These are phyloP conservation scores for Orycteropus afer DNA, from an alignment of 2,113 vertebrate species.

Conservation along the genomic window DNA sequence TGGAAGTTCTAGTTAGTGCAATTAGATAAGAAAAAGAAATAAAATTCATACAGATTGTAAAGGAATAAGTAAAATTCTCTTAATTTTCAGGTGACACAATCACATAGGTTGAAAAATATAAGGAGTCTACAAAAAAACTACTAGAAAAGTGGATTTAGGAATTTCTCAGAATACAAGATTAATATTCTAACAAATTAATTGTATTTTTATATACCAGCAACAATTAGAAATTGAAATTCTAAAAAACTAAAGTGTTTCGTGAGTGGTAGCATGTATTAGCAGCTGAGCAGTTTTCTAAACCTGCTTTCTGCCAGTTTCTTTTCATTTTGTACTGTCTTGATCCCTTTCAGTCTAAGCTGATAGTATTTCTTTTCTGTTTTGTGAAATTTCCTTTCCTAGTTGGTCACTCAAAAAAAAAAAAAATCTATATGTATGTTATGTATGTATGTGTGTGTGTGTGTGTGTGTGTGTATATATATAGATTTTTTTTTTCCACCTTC, in stretches of 20 bases:
- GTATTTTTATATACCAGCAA: background rate
- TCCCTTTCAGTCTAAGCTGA: background rate
- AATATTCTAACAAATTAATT: background rate
- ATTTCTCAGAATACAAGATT: background rate
- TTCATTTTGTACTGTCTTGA: background rate
- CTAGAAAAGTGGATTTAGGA: background rate
- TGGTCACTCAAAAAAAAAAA: too few relatives aligned
- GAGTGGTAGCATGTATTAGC: background rate
- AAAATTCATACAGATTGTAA: background rate
- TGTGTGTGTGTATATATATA: too few relatives aligned
- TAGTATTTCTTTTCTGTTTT: too few relatives aligned
- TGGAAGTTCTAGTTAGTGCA: background rate
- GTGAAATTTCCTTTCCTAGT: too few relatives aligned
- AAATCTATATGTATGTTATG: too few relatives aligned
- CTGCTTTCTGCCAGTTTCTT: background rate
- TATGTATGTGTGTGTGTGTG: too few relatives aligned
- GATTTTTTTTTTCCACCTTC: too few relatives aligned
- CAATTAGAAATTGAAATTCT: background rate
- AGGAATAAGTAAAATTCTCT: background rate
- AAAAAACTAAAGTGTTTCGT: background rate
- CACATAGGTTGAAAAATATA: background rate
- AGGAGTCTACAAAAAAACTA: background rate
- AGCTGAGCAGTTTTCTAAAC: background rate
- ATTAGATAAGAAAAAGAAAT: constrained; percentile 41
- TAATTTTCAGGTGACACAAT: background rate